These are phyloP conservation scores for Scrobipalpa atriplicella DNA, from an alignment of 2,888 invertebrate species.

Conservation along the genomic window DNA sequence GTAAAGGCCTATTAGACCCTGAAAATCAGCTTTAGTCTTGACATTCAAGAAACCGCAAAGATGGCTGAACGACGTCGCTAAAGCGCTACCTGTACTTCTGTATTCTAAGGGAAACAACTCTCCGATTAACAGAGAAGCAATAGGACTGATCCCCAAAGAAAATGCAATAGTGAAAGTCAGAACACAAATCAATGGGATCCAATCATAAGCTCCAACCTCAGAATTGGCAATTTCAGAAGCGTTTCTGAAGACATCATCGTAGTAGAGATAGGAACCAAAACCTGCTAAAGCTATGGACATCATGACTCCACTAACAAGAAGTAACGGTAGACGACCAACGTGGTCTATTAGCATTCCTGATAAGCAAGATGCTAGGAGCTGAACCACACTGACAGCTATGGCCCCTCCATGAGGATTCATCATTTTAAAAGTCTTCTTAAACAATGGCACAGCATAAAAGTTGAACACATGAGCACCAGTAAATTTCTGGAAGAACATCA, in stretches of 20 bases:
- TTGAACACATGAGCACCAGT: slow-evolving; percentile 92
- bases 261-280: slow-evolving; percentile 93
- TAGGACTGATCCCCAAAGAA: slow-evolving; percentile 90
- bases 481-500: slow-evolving; percentile 95
- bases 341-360: slow-evolving; percentile 93
- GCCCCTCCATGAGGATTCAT: slow-evolving; percentile 93
- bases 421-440: slow-evolving; percentile 90
- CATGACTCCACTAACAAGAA: slow-evolving; percentile 91
- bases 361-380: slow-evolving; percentile 90
- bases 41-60: slow-evolving; percentile 93
- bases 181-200: slow-evolving; percentile 93
- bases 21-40: slow-evolving; percentile 91
- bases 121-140: slow-evolving; percentile 87
- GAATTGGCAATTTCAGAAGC: slow-evolving; percentile 56
- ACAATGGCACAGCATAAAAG: slow-evolving; percentile 93
- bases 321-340: slow-evolving; percentile 91
- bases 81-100: slow-evolving; percentile 85
- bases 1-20: slow-evolving; percentile 87
- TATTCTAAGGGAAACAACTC: slow-evolving; percentile 88
- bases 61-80: slow-evolving; percentile 93
- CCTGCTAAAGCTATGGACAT: slow-evolving; percentile 93
- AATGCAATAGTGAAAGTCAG: slow-evolving; percentile 92
- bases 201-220: slow-evolving; percentile 84
- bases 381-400: slow-evolving; percentile 91
- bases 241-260: slow-evolving; percentile 84